These are phyloP conservation scores for Lycorma delicatula DNA, from an alignment of 1,140 invertebrate genomes.

Conservation along the genomic window DNA sequence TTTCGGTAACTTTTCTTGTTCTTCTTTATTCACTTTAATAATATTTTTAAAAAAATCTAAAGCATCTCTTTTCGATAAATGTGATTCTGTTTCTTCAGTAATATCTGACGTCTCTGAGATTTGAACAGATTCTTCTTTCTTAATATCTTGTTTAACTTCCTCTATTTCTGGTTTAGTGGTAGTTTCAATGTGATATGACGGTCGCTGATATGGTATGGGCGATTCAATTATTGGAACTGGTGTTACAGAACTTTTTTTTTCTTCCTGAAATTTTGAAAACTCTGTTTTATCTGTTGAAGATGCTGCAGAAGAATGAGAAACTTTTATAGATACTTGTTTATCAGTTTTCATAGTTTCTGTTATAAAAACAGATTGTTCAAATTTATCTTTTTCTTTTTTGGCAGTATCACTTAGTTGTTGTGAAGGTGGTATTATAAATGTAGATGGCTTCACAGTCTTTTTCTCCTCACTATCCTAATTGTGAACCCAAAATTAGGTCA, in stretches of 20 bases:
- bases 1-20: conserved; percentile 16
- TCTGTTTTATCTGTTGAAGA: not conserved
- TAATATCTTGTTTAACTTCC: not conserved
- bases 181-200: not conserved
- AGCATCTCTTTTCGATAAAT: conserved; percentile 43
- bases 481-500: too few species aligned
- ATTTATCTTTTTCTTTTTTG: too few species aligned
- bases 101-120: not conserved
- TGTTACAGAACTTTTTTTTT: not conserved
- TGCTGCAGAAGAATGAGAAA: conserved; percentile 4
- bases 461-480: not conserved
- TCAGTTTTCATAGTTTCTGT: conserved; percentile 23
- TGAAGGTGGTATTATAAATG: too few species aligned
- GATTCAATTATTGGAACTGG: conserved; percentile 2
- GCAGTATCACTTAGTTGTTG: too few species aligned
- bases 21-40: conserved; percentile 39
- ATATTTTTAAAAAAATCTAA: conserved; percentile 50
- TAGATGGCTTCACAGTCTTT: not conserved
- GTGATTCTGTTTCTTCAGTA: conserved; percentile 17
- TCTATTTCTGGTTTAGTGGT: not conserved
- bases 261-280: not conserved
- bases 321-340: conserved; percentile 20
- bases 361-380: conserved; percentile 10
- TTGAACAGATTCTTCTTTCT: conserved; percentile 1
- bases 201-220: not conserved